Percentiles rank a stretch among this genome's conserved stretches.
Evolutionary conservation across 2,113 vertebrate species (phyloP).

Genomic region (Phylloscopus trochiloides): DNA sequence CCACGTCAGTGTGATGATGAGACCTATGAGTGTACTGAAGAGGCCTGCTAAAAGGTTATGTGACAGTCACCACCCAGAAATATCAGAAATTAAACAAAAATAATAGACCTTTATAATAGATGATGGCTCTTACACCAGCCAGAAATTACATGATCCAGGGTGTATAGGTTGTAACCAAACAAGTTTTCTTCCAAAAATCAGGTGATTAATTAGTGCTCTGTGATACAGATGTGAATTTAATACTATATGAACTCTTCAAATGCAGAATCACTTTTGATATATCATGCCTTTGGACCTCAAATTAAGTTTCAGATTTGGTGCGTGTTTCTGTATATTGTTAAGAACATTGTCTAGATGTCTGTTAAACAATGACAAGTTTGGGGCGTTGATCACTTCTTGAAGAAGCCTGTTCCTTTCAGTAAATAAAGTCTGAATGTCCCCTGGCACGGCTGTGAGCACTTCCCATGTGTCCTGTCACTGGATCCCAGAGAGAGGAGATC

Average conservation of each 20-base stretch:
- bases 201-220: neutral
- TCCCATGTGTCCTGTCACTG: neutral
- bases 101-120: neutral
- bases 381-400: too few species aligned
- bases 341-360: neutral
- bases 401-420: neutral
- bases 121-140: neutral
- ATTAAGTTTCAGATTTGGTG: neutral
- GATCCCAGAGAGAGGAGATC: neutral
- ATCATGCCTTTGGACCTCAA: neutral
- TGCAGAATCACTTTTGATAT: neutral
- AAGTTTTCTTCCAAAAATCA: neutral
- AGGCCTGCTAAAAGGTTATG: neutral
- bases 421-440: neutral
- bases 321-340: neutral
- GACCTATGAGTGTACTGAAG: neutral
- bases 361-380: neutral
- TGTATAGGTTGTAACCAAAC: neutral
- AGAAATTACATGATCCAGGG: neutral
- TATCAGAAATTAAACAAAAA: neutral
- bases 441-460: fast-evolving
- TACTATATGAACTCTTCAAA: neutral
- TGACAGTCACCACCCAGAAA: neutral
- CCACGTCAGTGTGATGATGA: neutral
- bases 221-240: neutral